These are phyloP conservation scores for Procambarus virginalis DNA, from an alignment of 1,140 invertebrate genomes.

Conservation along the genomic window DNA sequence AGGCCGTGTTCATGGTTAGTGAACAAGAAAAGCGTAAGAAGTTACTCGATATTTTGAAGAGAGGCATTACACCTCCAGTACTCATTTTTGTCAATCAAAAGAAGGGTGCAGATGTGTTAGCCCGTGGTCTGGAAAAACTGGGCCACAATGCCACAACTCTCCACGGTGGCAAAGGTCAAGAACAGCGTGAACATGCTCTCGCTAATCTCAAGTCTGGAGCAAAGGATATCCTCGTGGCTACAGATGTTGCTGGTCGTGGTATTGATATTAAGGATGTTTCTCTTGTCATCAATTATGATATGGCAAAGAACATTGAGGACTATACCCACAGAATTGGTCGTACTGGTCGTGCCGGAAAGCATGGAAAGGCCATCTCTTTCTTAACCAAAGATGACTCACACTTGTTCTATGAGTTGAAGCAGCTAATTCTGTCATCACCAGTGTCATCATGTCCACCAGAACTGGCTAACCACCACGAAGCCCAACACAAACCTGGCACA, in stretches of 20 bases:
- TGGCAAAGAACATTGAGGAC: conserved; percentile 99
- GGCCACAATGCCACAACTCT: conserved; percentile 97
- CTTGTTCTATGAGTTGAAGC: conserved; percentile 98
- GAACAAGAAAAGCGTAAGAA: conserved; percentile 95
- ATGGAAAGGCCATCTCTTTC: conserved; percentile 96
- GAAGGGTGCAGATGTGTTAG: conserved; percentile 98
- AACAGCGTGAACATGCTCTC: conserved; percentile 98
- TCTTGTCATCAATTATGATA: conserved; percentile 99
- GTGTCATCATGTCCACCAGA: conserved; percentile 97
- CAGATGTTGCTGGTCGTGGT: conserved; percentile 99
- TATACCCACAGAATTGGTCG: conserved; percentile 77
- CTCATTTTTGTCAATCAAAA: conserved; percentile 99
- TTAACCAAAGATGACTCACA: conserved; percentile 96
- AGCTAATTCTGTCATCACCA: conserved; percentile 90
- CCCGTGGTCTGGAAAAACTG: conserved; percentile 97
- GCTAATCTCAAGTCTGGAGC: conserved; percentile 89
- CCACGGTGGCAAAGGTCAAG: conserved; percentile 99
- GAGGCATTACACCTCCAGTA: conserved; percentile 94
- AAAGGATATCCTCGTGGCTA: conserved; percentile 99
- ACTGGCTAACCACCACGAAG: conserved; percentile 97
- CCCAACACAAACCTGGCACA: conserved; percentile 97
- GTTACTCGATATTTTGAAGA: conserved; percentile 88
- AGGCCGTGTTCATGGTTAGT: conserved; percentile 95
- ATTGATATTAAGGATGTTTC: conserved; percentile 99
- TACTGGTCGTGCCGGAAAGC: conserved; percentile 92